phyloP scores from a whole-genome alignment of 2,113 vertebrate genomes.

The Tachysurus fulvidraco region DNA sequence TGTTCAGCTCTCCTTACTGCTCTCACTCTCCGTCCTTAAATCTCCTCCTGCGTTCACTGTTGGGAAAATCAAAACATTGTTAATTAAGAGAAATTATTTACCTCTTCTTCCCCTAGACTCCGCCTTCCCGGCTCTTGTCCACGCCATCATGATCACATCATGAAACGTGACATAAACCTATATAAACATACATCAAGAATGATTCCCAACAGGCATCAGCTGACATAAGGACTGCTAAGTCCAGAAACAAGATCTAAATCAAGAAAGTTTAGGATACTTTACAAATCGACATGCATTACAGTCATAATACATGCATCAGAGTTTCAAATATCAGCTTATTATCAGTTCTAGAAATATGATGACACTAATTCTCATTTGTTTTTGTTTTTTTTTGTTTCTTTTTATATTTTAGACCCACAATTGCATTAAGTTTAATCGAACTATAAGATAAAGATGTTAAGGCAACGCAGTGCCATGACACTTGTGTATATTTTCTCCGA shows the following conservation, averaged over 20 bases:
- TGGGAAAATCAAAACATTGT: too few species aligned
- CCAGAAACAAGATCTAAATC: too few species aligned
- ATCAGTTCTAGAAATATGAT: background rate
- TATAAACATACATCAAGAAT: background rate
- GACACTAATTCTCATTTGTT: background rate
- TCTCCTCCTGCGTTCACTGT: too few species aligned
- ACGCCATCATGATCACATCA: background rate
- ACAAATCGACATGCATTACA: background rate
- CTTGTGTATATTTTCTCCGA: background rate
- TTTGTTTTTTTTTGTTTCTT: background rate
- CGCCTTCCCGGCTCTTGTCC: too few species aligned
- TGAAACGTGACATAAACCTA: background rate
- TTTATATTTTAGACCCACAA: background rate
- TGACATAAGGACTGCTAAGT: background rate
- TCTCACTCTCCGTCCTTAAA: too few species aligned
- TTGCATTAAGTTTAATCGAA: background rate
- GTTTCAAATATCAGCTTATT: background rate
- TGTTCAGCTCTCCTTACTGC: too few species aligned
- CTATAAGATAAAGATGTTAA: background rate
- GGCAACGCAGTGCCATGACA: background rate
- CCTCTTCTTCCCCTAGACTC: too few species aligned
- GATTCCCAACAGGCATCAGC: background rate
- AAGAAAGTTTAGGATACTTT: background rate
- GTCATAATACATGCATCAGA: background rate
- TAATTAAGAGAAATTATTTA: too few species aligned